A percentile compares a stretch with the other conserved stretches of the same genome.
phyloP scores from a whole-genome alignment of 2,797 vertebrate genomes.

The Tiaroga cobitis region DNA sequence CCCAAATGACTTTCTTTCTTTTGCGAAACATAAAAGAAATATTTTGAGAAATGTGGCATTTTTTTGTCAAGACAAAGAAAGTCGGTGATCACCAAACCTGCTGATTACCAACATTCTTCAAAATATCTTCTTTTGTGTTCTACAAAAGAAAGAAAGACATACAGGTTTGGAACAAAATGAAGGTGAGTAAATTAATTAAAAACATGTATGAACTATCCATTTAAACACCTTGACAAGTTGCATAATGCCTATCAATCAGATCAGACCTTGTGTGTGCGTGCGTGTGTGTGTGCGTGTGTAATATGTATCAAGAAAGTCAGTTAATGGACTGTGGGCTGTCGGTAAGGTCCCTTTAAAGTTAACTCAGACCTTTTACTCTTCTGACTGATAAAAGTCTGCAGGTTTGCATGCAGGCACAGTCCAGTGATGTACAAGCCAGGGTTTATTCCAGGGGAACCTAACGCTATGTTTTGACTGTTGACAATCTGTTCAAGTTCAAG shows the following conservation, averaged over 20 bases:
- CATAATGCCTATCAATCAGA: background rate
- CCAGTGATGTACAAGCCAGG: background rate
- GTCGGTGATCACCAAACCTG: background rate
- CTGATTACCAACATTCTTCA: background rate
- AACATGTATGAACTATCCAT: background rate
- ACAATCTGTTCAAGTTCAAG: background rate
- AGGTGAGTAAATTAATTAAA: background rate
- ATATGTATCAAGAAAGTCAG: background rate
- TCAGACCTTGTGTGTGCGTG: background rate
- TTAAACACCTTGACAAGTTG: background rate
- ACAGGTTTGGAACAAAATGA: background rate
- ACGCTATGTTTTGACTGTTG: background rate
- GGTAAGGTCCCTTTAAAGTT: background rate
- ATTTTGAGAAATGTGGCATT: background rate
- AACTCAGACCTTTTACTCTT: background rate
- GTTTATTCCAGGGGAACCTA: background rate
- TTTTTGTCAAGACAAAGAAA: background rate
- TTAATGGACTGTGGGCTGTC: background rate
- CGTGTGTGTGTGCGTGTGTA: background rate
- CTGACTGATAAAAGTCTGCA: background rate
- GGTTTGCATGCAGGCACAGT: background rate
- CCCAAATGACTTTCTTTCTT: background rate
- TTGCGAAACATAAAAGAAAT: background rate
- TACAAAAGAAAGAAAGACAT: background rate
- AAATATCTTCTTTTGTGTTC: background rate